phyloP scores from a whole-genome alignment of 1,140 invertebrate species.

The Myzus persicae region DNA sequence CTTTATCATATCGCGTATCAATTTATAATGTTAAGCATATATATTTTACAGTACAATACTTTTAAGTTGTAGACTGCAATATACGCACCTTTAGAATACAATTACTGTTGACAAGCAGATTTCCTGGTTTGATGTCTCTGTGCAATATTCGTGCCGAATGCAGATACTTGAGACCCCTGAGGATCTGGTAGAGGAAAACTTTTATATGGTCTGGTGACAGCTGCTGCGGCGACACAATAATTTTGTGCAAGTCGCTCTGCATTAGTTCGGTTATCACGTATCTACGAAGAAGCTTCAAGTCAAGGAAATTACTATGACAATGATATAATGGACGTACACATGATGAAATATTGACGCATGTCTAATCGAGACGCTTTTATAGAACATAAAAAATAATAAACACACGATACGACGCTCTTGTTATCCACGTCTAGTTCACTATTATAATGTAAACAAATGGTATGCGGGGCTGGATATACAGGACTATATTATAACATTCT shows the following conservation, averaged over 20 bases:
- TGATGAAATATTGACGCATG: neutral
- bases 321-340: neutral
- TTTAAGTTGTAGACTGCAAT: neutral
- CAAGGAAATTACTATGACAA: constrained; percentile 69
- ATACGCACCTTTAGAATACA: constrained; percentile 90
- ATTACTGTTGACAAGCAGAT: constrained; percentile 97
- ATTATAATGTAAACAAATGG: constrained; percentile 24
- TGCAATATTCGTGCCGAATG: constrained; percentile 97
- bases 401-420: constrained; percentile 35
- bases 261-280: constrained; percentile 99
- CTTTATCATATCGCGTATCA: neutral
- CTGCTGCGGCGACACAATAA: constrained; percentile 98
- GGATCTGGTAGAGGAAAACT: constrained; percentile 99
- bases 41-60: neutral
- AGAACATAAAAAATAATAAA: neutral
- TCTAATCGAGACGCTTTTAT: neutral
- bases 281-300: constrained; percentile 70
- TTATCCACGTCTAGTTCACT: neutral
- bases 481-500: neutral
- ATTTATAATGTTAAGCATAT: neutral
- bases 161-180: constrained; percentile 97
- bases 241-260: constrained; percentile 99
- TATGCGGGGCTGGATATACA: neutral
- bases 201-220: constrained; percentile 99
- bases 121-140: constrained; percentile 99